phyloP scores from a whole-genome alignment of 1,140 invertebrate genomes.

The Aphelinus atriplicis region DNA sequence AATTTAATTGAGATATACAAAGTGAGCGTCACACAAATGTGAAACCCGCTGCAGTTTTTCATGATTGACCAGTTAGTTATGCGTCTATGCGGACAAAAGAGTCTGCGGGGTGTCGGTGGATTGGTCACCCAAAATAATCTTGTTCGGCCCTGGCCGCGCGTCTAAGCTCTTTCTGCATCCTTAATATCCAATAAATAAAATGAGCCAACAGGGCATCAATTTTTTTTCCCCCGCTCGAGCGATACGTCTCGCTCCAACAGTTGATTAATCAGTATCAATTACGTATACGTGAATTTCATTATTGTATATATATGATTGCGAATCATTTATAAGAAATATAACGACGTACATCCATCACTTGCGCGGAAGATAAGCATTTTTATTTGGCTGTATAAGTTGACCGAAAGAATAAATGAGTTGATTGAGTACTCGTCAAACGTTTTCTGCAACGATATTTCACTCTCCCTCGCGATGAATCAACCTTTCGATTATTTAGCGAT shows the following conservation, averaged over 20 bases:
- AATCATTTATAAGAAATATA: too few species aligned
- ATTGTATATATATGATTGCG: too few species aligned
- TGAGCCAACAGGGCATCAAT: not conserved
- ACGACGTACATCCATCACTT: too few species aligned
- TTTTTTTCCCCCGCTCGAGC: not conserved
- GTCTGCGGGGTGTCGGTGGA: not conserved
- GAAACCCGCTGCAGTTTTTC: constrained; percentile 22
- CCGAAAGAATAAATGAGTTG: too few species aligned
- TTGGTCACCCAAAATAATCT: constrained; percentile 30
- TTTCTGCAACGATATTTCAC: too few species aligned
- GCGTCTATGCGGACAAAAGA: not conserved
- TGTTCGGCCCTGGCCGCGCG: constrained; percentile 3
- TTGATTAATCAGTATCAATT: too few species aligned
- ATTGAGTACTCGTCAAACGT: too few species aligned
- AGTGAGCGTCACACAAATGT: constrained; percentile 19
- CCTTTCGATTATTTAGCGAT: too few species aligned
- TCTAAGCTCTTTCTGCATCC: constrained; percentile 14
- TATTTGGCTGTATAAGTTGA: too few species aligned
- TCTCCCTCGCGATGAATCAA: too few species aligned
- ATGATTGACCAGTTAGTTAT: constrained; percentile 2
- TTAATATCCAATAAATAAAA: not conserved
- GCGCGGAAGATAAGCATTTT: too few species aligned
- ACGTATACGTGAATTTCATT: too few species aligned
- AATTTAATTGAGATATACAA: constrained; percentile 36
- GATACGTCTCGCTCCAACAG: not conserved